Base-by-base conservation (phyloP, 92 coral and sea anemone genomes). In the Zoanthus sansibaricus region DNA sequence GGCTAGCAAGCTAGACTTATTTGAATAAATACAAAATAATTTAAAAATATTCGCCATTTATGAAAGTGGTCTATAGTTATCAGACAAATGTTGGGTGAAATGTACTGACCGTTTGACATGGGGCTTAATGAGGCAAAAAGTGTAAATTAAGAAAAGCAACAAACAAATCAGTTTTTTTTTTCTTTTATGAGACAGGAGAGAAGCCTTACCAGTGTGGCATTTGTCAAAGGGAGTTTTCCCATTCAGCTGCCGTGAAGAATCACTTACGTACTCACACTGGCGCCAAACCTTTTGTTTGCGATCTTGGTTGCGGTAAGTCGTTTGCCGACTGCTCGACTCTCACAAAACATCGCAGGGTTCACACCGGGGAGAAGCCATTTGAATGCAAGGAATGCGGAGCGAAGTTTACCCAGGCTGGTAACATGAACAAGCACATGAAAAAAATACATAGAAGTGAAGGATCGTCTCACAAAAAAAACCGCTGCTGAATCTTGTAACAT, bases 251-350 rank as follows among this genome's bases (percentile, higher is more conserved):
- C 14, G 90, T 91, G 2, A 90, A 87, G 71, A 91, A 92, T 20
- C 98, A 95, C 88, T 76, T 83, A 84, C 92, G 98, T 1, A 88
- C 90, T 6, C 98, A 95, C 61, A 95, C 98, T 0, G 98, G 98
- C 2, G 95, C 88, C 18, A 91, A 87, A 51, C 98, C 98, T 2
- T 95, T 83, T 77, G 86, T 56, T 18, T 95, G 98, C 37, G 75
- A 54, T 59, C 87, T 76, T 44, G 89, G 87, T 5, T 95, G 98
- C 59, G 88, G 88, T 17, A 93, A 93, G 89, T 58, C 82, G 17
- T 95, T 95, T 62, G 93, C 94, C 0, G 98, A 95, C 48, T 89
- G 88, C 62, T 95, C 98, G 69, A 95, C 98, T 7, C 88, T 95
- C 20, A 93, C 86, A 78, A 95, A 93, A 77, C 98, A 95, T 64